Conservation (phyloP, 1,140 invertebrate genomes). For the Drosophila sproati region DNA sequence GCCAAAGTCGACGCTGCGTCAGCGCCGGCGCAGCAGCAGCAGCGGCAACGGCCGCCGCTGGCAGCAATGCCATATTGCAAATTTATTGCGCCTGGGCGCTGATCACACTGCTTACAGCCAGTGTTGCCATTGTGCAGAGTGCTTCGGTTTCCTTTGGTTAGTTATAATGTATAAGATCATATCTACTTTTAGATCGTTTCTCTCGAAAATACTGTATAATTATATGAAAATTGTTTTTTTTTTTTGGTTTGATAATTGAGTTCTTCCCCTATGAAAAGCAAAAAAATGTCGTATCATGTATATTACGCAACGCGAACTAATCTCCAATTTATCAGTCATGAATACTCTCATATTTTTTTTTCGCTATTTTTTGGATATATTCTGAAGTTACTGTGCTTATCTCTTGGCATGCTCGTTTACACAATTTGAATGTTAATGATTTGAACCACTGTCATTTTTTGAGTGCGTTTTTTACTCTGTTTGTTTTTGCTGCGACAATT, state of each 20-base stretch:
- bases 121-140: conserved; percentile 68
- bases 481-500: conserved; percentile 56
- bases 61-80: conserved; percentile 60
- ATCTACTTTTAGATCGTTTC: neutral
- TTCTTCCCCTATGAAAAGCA: neutral
- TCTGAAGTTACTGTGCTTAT: conserved; percentile 18
- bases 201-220: neutral
- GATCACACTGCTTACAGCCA: conserved; percentile 61
- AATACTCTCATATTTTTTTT: conserved; percentile 1
- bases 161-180: conserved; percentile 18
- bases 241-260: neutral
- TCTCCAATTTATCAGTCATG: conserved; percentile 11
- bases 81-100: conserved; percentile 62
- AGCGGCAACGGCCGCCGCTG: conserved; percentile 36
- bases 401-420: conserved; percentile 20
- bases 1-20: conserved; percentile 48
- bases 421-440: conserved; percentile 18
- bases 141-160: conserved; percentile 71
- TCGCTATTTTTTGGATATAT: conserved; percentile 6
- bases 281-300: neutral
- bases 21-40: conserved; percentile 34
- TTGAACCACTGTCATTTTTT: conserved; percentile 73
- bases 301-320: neutral
- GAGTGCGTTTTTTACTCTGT: conserved; percentile 48
- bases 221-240: neutral